Evolutionary conservation across 2,797 vertebrate genomes (phyloP).

Genomic region (Spinus pinus): DNA sequence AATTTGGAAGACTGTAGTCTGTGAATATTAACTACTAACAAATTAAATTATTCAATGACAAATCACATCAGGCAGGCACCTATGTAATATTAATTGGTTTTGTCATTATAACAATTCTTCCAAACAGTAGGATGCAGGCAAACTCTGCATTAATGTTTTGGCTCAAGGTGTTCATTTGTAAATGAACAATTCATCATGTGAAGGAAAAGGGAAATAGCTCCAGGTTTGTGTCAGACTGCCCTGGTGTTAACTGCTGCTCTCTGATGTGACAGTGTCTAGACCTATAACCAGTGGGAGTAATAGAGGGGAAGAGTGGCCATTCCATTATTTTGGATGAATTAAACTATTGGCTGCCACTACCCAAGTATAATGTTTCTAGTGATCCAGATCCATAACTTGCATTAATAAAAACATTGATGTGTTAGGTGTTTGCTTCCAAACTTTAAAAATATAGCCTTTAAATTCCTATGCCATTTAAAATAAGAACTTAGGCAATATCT

Average conservation of each 20-base stretch:
- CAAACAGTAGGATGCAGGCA: background rate
- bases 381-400: background rate
- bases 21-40: slow-evolving; percentile 53
- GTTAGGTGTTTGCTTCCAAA: background rate
- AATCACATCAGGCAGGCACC: slow-evolving; percentile 24
- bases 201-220: slow-evolving; percentile 8
- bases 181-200: slow-evolving; percentile 58
- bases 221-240: slow-evolving; percentile 23
- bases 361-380: background rate
- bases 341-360: background rate
- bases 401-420: background rate
- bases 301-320: background rate
- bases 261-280: background rate
- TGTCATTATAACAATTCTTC: slow-evolving; percentile 24
- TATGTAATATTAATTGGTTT: slow-evolving; percentile 8
- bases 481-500: background rate
- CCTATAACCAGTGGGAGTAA: background rate
- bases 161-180: slow-evolving; percentile 54
- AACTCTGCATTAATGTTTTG: slow-evolving; percentile 29
- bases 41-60: slow-evolving; percentile 59
- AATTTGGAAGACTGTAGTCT: slow-evolving; percentile 39
- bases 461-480: background rate
- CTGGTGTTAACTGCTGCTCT: slow-evolving; percentile 12
- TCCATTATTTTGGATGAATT: slow-evolving; percentile 17
- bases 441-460: background rate